Conservation (phyloP, 2,888 invertebrate genomes). For the Zele albiditarsus region DNA sequence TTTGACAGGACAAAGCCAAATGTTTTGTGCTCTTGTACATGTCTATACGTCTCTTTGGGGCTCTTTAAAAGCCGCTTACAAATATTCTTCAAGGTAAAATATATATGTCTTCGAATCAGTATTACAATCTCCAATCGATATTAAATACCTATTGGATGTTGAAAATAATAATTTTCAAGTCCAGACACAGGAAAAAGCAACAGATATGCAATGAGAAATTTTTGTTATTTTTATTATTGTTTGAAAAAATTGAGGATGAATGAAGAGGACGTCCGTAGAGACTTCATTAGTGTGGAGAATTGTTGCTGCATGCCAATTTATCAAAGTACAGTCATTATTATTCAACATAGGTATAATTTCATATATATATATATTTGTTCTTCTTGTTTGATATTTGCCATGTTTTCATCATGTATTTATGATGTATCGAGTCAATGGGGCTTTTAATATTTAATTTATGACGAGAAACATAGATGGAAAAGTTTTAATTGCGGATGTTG, state of each 20-base stretch:
- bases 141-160: not conserved
- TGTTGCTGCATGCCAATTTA: slow-evolving; percentile 22
- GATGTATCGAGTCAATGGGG: not conserved
- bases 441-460: slow-evolving; percentile 32
- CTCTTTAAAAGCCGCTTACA: slow-evolving; percentile 20
- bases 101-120: not conserved
- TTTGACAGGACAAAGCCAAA: slow-evolving; percentile 59
- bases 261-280: slow-evolving; percentile 5
- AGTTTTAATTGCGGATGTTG: slow-evolving; percentile 34
- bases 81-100: slow-evolving; percentile 22
- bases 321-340: slow-evolving; percentile 25
- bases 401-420: not conserved
- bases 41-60: not conserved
- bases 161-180: not conserved
- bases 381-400: slow-evolving; percentile 10
- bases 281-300: slow-evolving; percentile 29
- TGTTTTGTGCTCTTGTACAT: slow-evolving; percentile 38
- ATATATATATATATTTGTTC: not conserved
- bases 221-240: slow-evolving; percentile 11
- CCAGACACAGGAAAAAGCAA: not conserved
- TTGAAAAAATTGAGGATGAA: not conserved
- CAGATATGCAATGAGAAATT: slow-evolving; percentile 14
- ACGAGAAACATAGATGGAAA: not conserved
- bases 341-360: slow-evolving; percentile 6
- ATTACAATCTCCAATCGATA: not conserved